A percentile compares a stretch with the other conserved stretches of the same genome.
Evolutionary conservation across 1,140 invertebrate species (phyloP).

Genomic region (Drosophila mauritiana): DNA sequence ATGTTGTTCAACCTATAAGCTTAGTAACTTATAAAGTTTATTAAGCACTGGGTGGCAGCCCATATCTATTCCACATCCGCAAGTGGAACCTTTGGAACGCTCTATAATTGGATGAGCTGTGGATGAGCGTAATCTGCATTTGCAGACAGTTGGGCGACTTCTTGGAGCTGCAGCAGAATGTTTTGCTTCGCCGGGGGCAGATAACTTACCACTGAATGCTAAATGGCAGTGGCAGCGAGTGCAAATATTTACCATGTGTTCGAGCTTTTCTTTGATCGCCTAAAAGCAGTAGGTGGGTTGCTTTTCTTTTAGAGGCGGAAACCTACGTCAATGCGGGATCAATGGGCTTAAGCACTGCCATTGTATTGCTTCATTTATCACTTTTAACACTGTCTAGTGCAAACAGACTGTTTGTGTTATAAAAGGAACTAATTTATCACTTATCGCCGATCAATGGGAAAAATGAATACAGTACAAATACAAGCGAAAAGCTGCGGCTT

Average conservation of each 20-base stretch:
- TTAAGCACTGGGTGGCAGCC: not conserved
- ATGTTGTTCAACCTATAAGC: too few relatives aligned
- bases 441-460: constrained; percentile 40
- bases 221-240: not conserved
- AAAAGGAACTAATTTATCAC: constrained; percentile 39
- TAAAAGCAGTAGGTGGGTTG: constrained; percentile 19
- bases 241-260: constrained; percentile 18
- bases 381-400: constrained; percentile 30
- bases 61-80: constrained; percentile 46
- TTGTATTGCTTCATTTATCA: constrained; percentile 37
- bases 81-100: constrained; percentile 25
- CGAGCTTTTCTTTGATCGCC: constrained; percentile 29
- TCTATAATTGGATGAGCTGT: constrained; percentile 41
- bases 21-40: not conserved
- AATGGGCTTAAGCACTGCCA: constrained; percentile 28
- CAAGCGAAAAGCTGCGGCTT: constrained; percentile 13
- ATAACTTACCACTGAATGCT: constrained; percentile 9
- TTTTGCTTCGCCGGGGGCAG: not conserved
- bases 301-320: constrained; percentile 10
- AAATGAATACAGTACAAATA: constrained; percentile 13
- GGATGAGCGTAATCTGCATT: constrained; percentile 36
- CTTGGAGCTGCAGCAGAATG: constrained; percentile 23
- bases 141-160: constrained; percentile 49
- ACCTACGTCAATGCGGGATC: constrained; percentile 46
- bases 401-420: constrained; percentile 15